Base-by-base conservation (phyloP, 2,797 vertebrate species). In the Parauchenoglanis ngamensis region DNA sequence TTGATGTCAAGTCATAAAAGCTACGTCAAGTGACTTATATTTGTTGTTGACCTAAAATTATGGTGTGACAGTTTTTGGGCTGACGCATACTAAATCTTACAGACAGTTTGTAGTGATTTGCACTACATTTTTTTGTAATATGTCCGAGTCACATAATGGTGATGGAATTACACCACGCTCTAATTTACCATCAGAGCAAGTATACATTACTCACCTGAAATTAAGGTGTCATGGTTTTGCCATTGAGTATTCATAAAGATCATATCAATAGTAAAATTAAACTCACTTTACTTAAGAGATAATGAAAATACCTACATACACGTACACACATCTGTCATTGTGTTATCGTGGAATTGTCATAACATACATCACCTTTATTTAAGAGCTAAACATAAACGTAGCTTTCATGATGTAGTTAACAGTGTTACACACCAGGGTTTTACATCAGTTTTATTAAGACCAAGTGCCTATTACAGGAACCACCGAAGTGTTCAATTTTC, bases 401-500 rank as follows among this genome's bases (percentile, higher is more conserved):
- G 23, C 35, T 67, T 52, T 65, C 15, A 19, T 1, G 3, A 77
- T 56, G 31, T 57, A 25, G 49, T 77, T 31, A 76, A n/a, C 23
- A 15, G 21, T 8, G 40, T 25, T 3, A 63, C 35, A 1, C 23
- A 8, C 7, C 78, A 65, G 44, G 44, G 19, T 49, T 65, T 80
- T 31, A 46, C 17, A 23, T 81, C 35, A 46, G 1, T 81, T 35
- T 44, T 23, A 57, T 59, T 63, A 63, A 61, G 44, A 81, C 35
- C 78, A 63, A 81, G 57, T 81, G 78, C 35, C 78, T 81, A 44
- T 23, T 81, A 81, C 61, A 82, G 59, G 59, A 82, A 67, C 21
- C 44, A 82, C 44, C 23, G 7, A 28, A 65, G 79, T 82, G 40
- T 82, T 82, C 25, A 12, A 28, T 46, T 81, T 65, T 28, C n/a